A percentile compares a stretch with the other conserved stretches of the same genome.
These are phyloP conservation scores for Latrodectus geometricus DNA, from an alignment of 1,140 invertebrate genomes.

Conservation along the genomic window DNA sequence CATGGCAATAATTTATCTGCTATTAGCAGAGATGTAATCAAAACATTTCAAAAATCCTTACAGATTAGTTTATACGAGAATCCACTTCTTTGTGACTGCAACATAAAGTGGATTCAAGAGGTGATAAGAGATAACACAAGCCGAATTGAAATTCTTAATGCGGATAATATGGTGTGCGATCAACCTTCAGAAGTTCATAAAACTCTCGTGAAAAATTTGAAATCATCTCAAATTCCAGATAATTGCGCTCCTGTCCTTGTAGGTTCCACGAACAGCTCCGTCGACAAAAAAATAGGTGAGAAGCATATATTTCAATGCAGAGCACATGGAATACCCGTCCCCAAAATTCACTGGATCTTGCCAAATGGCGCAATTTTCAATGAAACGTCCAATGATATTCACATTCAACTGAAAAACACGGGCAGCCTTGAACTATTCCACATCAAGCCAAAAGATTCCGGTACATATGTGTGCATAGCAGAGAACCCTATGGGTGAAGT, in stretches of 20 bases:
- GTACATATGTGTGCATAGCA: constrained; percentile 66
- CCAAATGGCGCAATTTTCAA: constrained; percentile 68
- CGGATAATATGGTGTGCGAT: constrained; percentile 68
- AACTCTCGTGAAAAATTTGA: constrained; percentile 66
- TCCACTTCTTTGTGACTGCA: constrained; percentile 72
- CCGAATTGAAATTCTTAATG: constrained; percentile 64
- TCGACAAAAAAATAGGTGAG: constrained; percentile 69
- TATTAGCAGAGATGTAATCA: constrained; percentile 66
- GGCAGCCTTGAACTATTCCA: constrained; percentile 68
- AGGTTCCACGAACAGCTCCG: constrained; percentile 66
- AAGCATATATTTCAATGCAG: constrained; percentile 69
- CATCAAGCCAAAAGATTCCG: constrained; percentile 65
- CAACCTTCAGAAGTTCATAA: constrained; percentile 64
- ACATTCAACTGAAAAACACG: constrained; percentile 66
- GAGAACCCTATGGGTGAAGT: constrained; percentile 64
- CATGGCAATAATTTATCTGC: constrained; percentile 69
- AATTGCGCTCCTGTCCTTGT: constrained; percentile 68
- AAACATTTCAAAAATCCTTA: constrained; percentile 65
- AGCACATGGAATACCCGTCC: constrained; percentile 69
- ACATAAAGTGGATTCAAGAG: constrained; percentile 69
- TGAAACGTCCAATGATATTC: constrained; percentile 65
- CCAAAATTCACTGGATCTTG: constrained; percentile 70
- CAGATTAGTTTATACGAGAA: constrained; percentile 70
- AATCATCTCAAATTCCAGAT: constrained; percentile 65
- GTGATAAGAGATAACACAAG: constrained; percentile 22